These are phyloP conservation scores for Numida meleagris DNA, from an alignment of 2,113 vertebrate species.

Conservation along the genomic window DNA sequence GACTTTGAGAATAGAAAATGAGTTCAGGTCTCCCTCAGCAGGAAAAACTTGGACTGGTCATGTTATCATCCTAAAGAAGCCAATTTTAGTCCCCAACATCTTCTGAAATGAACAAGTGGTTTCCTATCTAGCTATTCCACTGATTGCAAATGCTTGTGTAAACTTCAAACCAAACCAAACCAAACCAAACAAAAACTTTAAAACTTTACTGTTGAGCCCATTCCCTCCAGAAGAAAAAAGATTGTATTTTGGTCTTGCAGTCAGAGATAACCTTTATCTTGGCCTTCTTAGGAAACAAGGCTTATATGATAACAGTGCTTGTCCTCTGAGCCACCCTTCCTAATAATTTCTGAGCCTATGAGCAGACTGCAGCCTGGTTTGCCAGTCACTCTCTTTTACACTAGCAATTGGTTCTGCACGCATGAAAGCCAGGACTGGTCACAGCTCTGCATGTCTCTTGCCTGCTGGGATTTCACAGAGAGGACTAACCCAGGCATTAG, in stretches of 20 bases:
- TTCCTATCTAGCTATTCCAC: not conserved
- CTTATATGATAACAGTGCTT: not conserved
- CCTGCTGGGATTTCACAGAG: fast-evolving
- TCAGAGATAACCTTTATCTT: not conserved
- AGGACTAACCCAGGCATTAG: not conserved
- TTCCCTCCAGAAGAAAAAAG: not conserved
- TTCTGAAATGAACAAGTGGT: not conserved
- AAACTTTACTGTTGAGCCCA: not conserved
- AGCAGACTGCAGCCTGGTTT: not conserved
- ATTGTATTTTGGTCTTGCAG: not conserved
- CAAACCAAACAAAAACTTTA: too few relatives aligned
- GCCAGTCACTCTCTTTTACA: not conserved
- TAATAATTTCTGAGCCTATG: not conserved
- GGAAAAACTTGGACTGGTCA: not conserved
- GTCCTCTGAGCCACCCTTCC: not conserved
- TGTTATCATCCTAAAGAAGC: not conserved
- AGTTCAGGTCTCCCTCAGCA: not conserved
- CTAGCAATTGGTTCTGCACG: fast-evolving
- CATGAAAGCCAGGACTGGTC: not conserved
- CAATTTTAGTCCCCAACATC: not conserved
- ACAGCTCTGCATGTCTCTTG: not conserved
- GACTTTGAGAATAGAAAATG: not conserved
- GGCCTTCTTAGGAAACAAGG: not conserved
- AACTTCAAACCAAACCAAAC: not conserved
- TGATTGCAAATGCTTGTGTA: not conserved